Evolutionary conservation across 2,113 vertebrate species (phyloP), one percentile per base, ranked within the genome.

Genomic region (Lagenorhynchus albirostris): DNA sequence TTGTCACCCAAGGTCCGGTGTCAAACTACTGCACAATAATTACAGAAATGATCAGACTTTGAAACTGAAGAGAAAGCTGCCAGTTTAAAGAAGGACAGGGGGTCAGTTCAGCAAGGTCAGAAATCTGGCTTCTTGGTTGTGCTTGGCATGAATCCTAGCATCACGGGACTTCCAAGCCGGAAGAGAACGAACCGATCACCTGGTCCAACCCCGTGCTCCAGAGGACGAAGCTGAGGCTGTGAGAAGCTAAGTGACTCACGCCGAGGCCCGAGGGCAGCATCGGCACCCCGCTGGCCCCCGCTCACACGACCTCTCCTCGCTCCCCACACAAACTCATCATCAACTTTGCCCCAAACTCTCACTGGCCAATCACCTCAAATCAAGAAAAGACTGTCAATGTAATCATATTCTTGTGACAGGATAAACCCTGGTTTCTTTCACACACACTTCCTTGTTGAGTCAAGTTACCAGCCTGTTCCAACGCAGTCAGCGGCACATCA

Each of bases 221-320:
- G 77, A 60, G 38, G 44, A 92, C 1, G 38, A 74, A n/a, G n/a
- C 1, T 2, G 26, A 94, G 70, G 50, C 10, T n/a, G 10, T 1
- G 81, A 79, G 76, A 80, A 41, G 50, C 50, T 21, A 26, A 33
- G 11, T 2, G 29, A 18, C 79, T 14, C 36, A 25, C 6, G 7
- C 20, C 7, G 12, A 68, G 41, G 58, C 41, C n/a, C 7, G 6
- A 33, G 18, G 50, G 58, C 1, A 71, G 63, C 63, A 15, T 13
- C 15, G 20, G 47, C 25, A 21, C 63, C 23, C 33, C 5, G n/a
- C 0, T 4, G 58, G 41, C 50, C 70, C 23, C 55, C 4, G 12
- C 41, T 50, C 20, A 10, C 21, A n/a, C 0, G 0, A 26, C 18
- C 47, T 23, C 20, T 41, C 47, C n/a, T 50, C 1, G 18, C 67